Evolutionary conservation across 2,113 vertebrate genomes (phyloP).

Genomic region (Caretta caretta): DNA sequence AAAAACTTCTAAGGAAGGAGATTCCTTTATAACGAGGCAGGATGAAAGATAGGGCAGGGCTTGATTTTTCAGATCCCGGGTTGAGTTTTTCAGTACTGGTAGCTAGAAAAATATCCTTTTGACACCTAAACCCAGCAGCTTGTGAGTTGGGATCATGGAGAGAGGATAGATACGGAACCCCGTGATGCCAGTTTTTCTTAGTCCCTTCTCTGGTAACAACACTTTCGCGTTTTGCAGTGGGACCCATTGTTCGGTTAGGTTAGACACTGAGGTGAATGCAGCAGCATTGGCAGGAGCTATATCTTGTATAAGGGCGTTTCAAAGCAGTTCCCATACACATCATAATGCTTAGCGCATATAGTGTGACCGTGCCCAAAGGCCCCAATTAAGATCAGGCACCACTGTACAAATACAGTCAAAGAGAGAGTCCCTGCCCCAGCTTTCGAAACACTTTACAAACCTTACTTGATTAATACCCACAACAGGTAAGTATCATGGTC

Average conservation of each 20-base stretch:
- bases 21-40: not conserved
- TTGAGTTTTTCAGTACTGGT: not conserved
- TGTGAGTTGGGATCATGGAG: not conserved
- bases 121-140: not conserved
- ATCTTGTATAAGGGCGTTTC: not conserved
- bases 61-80: not conserved
- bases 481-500: not conserved
- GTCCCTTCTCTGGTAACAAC: not conserved
- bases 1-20: too few relatives aligned
- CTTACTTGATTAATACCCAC: not conserved
- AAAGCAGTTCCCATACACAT: not conserved
- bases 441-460: not conserved
- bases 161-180: not conserved
- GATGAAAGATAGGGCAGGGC: not conserved
- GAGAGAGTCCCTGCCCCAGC: not conserved
- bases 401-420: not conserved
- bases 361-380: not conserved
- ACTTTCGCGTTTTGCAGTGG: not conserved
- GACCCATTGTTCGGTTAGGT: not conserved
- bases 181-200: not conserved
- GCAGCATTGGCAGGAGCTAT: rapidly evolving
- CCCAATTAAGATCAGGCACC: not conserved
- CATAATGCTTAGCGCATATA: not conserved
- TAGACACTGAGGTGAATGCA: not conserved
- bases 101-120: not conserved